phyloP scores from a whole-genome alignment of 2,888 invertebrate species.

The Mycogona germanica region DNA sequence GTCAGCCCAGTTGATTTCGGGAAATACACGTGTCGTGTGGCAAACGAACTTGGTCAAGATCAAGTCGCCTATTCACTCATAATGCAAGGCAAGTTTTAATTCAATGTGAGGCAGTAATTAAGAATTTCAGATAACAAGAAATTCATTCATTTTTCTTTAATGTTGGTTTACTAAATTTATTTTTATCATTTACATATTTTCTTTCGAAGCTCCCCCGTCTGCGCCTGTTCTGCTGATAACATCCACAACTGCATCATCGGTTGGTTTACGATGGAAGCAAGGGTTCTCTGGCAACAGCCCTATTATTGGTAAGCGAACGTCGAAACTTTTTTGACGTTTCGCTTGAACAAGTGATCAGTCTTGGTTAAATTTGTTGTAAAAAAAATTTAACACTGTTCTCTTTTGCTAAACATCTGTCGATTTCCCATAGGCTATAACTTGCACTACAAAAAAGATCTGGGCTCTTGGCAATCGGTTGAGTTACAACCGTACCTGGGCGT shows the following conservation, averaged over 20 bases:
- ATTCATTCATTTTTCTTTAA: not conserved
- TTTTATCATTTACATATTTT: not conserved
- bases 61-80: slow-evolving; percentile 30
- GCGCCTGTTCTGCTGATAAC: slow-evolving; percentile 13
- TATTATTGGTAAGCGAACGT: slow-evolving; percentile 2
- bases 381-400: not conserved
- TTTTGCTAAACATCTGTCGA: not conserved
- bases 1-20: slow-evolving; percentile 30
- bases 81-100: slow-evolving; percentile 32
- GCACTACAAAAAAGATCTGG: slow-evolving; percentile 31
- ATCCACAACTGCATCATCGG: slow-evolving; percentile 3
- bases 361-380: too few species aligned
- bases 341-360: too few species aligned
- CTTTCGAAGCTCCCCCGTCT: not conserved
- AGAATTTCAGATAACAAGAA: too few species aligned
- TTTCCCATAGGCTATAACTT: slow-evolving; percentile 28
- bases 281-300: slow-evolving; percentile 12
- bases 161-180: not conserved
- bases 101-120: not conserved
- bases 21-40: slow-evolving; percentile 34
- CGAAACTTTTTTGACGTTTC: too few species aligned
- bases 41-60: slow-evolving; percentile 33
- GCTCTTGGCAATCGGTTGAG: slow-evolving; percentile 28
- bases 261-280: slow-evolving; percentile 15
- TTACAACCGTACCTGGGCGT: slow-evolving; percentile 30